Base-by-base conservation (phyloP, 2,113 vertebrate genomes). In the Phocoena sinus region DNA sequence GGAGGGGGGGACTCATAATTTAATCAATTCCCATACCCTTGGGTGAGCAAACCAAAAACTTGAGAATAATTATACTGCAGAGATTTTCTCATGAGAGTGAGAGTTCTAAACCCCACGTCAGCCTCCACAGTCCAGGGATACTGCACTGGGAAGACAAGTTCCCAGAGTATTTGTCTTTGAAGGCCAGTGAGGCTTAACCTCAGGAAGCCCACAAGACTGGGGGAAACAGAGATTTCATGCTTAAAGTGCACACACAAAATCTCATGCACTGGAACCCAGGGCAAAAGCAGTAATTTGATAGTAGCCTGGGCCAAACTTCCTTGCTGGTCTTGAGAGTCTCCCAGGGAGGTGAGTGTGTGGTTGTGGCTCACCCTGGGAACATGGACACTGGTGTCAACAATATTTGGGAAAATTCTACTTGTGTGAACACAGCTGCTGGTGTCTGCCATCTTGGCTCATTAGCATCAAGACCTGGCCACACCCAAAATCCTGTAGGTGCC, bases 341-440 rank as follows among this genome's bases (percentile, higher is more conserved):
- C 44, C 28, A 9, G 28, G 28, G 15, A 31, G 28, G 28, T 76
- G 4, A 50, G 26, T 76, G 73, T 76, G 73, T 58, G 20, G 56
- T 21, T 20, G 7, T 58, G 56, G 56, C 8, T 76, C 41, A 76
- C 15, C 73, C 26, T 20, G 28, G 15, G 15, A 26, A 76, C 73
- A 50, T 76, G 28, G 31, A 31, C 8, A 76, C 17, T 0, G 0
- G 26, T 33, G 44, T 4, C 28, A 50, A 15, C 44, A 18, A 76
- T 33, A 31, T 50, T 31, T 50, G 73, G 15, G 44, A 20, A 76
- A 47, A 1, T 50, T 50, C 4, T 47, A 10, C 44, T 47, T 76
- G 41, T 50, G 8, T 76, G 73, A 76, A 76, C 15, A 76, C 28
- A 18, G 15, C 15, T 50, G 8, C 26, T 76, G 26, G 28, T 50